Conservation (phyloP, 2,113 vertebrate species). For the Anolis carolinensis region DNA sequence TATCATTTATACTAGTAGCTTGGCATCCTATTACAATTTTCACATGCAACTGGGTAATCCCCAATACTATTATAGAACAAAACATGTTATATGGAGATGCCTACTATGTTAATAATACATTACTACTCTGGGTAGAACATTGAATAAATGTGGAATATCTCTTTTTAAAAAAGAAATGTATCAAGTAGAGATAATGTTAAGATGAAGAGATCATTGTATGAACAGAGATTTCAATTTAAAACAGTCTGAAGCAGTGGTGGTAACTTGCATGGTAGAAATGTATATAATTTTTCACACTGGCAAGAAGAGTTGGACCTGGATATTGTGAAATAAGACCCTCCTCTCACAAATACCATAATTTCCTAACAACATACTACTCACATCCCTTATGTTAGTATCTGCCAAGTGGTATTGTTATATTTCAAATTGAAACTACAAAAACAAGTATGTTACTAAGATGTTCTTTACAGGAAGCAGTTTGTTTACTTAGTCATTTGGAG, state of each 20-base stretch:
- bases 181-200: no score
- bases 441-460: neutral
- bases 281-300: neutral
- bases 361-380: neutral
- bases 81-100: neutral
- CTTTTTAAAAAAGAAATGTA: no score
- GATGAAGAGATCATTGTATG: no score
- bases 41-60: no score
- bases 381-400: neutral
- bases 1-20: neutral
- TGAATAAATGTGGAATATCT: neutral
- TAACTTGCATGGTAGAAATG: neutral
- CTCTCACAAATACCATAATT: neutral
- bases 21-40: no score
- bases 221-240: no score
- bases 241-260: no score
- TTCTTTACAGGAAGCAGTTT: constrained; percentile 11
- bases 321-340: no score
- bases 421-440: neutral
- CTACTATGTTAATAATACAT: neutral
- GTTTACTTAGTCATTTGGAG: neutral
- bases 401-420: neutral
- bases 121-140: neutral
- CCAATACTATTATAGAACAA: no score
- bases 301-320: neutral